Conservation (phyloP, 2,888 invertebrate genomes). For the Clostera curtula region DNA sequence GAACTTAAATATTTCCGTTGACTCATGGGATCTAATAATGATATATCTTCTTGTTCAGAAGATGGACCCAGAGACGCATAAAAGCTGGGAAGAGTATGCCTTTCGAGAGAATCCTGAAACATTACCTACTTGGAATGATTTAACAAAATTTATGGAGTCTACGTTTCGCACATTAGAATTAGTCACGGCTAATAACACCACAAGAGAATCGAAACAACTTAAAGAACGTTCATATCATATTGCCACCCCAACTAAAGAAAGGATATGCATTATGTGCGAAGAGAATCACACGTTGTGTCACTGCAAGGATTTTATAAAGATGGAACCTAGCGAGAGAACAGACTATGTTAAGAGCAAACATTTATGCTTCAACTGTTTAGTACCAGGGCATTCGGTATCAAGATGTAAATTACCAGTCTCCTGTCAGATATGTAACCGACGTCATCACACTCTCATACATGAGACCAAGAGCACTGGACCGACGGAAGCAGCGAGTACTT, state of each 20-base stretch:
- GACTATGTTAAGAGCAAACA: background rate
- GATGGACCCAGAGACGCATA: slow-evolving; percentile 16
- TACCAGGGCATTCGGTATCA: background rate
- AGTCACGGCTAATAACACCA: background rate
- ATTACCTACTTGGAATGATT: slow-evolving; percentile 1
- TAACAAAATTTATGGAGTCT: slow-evolving; percentile 5
- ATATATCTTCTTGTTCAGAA: slow-evolving; percentile 19
- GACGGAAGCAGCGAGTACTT: background rate
- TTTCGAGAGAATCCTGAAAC: slow-evolving; percentile 1
- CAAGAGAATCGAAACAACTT: slow-evolving; percentile 1
- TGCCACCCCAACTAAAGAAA: too few species aligned
- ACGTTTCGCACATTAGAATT: slow-evolving; percentile 6
- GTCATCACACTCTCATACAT: background rate
- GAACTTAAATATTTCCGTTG: slow-evolving; percentile 2
- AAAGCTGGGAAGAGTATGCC: slow-evolving; percentile 15
- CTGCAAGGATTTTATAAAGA: too few species aligned
- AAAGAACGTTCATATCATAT: slow-evolving; percentile 6
- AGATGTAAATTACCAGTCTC: background rate
- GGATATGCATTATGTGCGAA: too few species aligned
- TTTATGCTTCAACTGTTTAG: background rate
- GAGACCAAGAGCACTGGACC: background rate
- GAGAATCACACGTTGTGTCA: too few species aligned
- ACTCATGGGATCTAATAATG: slow-evolving; percentile 12
- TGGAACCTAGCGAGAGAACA: too few species aligned
- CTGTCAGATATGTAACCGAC: background rate